phyloP scores from a whole-genome alignment of 2,113 vertebrate species.

The Gnathonemus longibarbis region DNA sequence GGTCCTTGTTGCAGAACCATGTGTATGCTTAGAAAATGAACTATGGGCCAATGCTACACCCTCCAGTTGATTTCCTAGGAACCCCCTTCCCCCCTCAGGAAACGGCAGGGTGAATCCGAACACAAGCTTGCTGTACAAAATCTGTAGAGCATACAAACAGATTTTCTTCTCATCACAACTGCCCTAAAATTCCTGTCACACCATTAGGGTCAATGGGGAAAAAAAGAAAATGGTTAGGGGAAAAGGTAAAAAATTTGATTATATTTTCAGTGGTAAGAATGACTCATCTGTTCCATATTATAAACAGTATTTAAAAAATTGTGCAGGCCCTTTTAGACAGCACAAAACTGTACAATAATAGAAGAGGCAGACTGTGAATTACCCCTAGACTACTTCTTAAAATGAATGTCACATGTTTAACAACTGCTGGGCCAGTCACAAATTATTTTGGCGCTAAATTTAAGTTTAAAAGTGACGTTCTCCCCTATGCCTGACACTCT shows the following conservation, averaged over 20 bases:
- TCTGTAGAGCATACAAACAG: neutral
- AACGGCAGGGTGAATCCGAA: neutral
- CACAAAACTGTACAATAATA: neutral
- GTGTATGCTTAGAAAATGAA: constrained; percentile 55
- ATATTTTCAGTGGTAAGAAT: constrained; percentile 33
- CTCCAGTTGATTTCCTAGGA: constrained; percentile 33
- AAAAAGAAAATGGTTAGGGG: neutral
- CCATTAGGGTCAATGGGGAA: neutral
- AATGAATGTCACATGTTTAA: constrained; percentile 25
- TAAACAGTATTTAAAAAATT: neutral
- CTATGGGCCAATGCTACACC: constrained; percentile 51
- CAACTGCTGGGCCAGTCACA: constrained; percentile 13
- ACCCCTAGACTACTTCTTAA: constrained; percentile 7
- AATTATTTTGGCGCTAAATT: constrained; percentile 13
- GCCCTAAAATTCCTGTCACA: neutral
- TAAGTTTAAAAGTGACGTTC: constrained; percentile 38
- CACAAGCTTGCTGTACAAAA: neutral
- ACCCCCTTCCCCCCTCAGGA: constrained; percentile 36
- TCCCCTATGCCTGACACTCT: constrained; percentile 35
- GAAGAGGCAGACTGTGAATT: neutral
- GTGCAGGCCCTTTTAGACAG: neutral
- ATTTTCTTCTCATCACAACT: neutral
- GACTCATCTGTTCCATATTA: constrained; percentile 34
- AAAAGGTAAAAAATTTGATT: neutral
- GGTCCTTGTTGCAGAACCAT: constrained; percentile 42